Conservation (phyloP, 2,888 invertebrate species). For the Mimachlamys varia region DNA sequence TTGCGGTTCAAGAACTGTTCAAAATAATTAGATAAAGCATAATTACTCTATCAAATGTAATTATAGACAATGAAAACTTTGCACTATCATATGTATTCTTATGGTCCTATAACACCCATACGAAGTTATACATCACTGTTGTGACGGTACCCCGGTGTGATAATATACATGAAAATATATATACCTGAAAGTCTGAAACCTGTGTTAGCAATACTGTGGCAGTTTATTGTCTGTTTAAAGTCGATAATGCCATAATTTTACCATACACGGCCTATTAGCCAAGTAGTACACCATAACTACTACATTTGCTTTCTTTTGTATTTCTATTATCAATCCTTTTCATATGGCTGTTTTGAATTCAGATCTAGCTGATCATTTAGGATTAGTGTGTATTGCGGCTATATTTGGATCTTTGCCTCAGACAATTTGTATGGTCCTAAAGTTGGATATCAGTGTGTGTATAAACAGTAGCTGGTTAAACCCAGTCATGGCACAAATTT, state of each 20-base stretch:
- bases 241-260: constrained; percentile 19
- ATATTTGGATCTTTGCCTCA: background rate
- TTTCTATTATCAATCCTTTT: background rate
- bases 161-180: too few species aligned
- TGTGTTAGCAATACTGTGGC: background rate
- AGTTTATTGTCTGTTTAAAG: background rate
- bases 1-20: too few species aligned
- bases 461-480: background rate
- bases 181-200: too few species aligned
- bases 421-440: background rate
- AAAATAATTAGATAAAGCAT: too few species aligned
- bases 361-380: too few species aligned
- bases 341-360: background rate
- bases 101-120: too few species aligned
- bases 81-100: too few species aligned
- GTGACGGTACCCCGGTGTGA: background rate
- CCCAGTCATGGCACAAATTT: background rate
- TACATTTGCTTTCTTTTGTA: background rate
- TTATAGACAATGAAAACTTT: too few species aligned
- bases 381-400: too few species aligned
- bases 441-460: background rate
- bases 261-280: background rate
- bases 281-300: background rate
- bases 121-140: background rate
- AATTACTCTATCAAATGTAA: too few species aligned